Conservation (phyloP, 2,113 vertebrate genomes). For the Syngnathus floridae region DNA sequence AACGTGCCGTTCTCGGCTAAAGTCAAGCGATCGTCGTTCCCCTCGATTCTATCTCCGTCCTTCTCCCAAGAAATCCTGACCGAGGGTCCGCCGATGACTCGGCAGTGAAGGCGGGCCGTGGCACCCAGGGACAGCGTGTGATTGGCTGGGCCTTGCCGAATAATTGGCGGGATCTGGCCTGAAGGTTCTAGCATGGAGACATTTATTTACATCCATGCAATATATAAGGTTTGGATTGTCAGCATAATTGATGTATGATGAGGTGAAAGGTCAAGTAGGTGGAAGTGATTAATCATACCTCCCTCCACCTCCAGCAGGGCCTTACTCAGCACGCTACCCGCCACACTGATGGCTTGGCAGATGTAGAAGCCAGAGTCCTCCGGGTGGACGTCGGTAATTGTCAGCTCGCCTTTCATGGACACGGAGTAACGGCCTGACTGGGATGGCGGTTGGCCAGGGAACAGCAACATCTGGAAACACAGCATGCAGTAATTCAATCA, state of each 20-base stretch:
- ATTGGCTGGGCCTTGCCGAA: conserved; percentile 79
- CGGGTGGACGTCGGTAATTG: conserved; percentile 83
- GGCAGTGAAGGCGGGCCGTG: conserved; percentile 74
- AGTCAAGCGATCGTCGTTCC: conserved; percentile 68
- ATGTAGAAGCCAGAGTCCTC: conserved; percentile 95
- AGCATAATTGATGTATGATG: not conserved
- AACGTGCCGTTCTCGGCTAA: conserved; percentile 85
- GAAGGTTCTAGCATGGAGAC: conserved; percentile 61
- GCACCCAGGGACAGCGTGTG: conserved; percentile 74
- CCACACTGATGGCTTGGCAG: conserved; percentile 96
- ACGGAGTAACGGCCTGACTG: conserved; percentile 91
- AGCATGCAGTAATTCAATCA: not conserved
- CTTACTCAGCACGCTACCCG: conserved; percentile 92
- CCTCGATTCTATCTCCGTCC: conserved; percentile 74
- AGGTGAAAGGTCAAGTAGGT: not conserved
- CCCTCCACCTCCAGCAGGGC: conserved; percentile 93
- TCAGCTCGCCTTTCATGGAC: conserved; percentile 90
- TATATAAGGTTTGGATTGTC: not conserved
- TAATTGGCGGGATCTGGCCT: conserved; percentile 72
- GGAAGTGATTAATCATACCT: conserved; percentile 71
- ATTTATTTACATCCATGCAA: not conserved
- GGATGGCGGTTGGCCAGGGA: conserved; percentile 90
- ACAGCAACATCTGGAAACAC: conserved; percentile 82
- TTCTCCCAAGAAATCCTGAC: conserved; percentile 83
- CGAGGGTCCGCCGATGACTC: conserved; percentile 67